Evolutionary conservation across 2,113 vertebrate genomes (phyloP), one percentile per base, ranked within the genome.

Genomic region (Amazona guildingii): DNA sequence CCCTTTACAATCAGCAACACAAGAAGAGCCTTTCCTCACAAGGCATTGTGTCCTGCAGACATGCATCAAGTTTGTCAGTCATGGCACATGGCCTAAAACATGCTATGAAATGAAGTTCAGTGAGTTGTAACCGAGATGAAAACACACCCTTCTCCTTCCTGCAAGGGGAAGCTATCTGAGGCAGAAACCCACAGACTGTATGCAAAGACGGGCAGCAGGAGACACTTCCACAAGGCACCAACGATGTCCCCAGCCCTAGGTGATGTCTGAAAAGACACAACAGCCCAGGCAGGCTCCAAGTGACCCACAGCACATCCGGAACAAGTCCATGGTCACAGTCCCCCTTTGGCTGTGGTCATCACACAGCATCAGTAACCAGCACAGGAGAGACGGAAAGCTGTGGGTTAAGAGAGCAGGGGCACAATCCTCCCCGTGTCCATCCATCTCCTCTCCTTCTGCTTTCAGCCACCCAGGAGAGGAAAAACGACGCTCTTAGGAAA

Each of bases 391-490:
- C n/a, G 35, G 35, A 90, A 72, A 74, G 28, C 9, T 49, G 66
- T 10, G 57, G 33, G 11, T n/a, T 17, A n/a, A 9, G 28, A 68
- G 1, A 61, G 23, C 51, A 28, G 35, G 46, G 61, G 31, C 44
- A 5, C 0, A 7, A 12, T 7, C 69, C 33, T 28, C n/a, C 57
- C 41, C 4, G 0, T 1, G 3, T 24, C 66, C 64, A 62, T 78
- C 46, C 2, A 0, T 41, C 78, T 62, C 23, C 35, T 33, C 41
- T 48, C 31, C 85, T 76, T 72, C 9, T 7, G 28, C 66, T 52
- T 27, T 17, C 8, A 3, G 49, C 6, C 33, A 35, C 44, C 37
- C 39, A 23, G 51, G 24, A 62, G 33, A 28, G 33, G 46, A 35
- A 43, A n/a, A 63, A 41, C 8, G 17, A 11, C 6, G 1, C 8